These are phyloP conservation scores for Linhomoeus sp. DNA, from an alignment of 2,888 invertebrate species.

Conservation along the genomic window DNA sequence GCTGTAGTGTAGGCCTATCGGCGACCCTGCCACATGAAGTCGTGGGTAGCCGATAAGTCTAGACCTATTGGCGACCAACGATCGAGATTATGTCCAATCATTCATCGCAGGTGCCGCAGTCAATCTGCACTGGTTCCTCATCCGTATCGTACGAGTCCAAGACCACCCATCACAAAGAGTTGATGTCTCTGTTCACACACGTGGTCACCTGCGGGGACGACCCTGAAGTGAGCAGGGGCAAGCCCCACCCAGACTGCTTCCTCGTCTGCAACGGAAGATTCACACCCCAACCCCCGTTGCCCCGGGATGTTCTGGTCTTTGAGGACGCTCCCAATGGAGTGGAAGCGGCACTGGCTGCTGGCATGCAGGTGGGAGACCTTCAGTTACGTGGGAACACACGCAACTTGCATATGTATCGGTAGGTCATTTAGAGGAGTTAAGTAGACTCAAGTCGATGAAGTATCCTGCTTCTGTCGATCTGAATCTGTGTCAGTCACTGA, in stretches of 20 bases:
- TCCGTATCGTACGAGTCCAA: conserved; percentile 46
- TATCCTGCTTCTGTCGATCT: too few species aligned
- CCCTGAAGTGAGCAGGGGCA: conserved; percentile 60
- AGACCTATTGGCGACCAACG: too few species aligned
- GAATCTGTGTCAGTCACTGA: too few species aligned
- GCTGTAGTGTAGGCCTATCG: too few species aligned
- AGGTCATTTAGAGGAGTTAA: too few species aligned
- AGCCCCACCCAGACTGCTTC: conserved; percentile 74
- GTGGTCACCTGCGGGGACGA: conserved; percentile 58
- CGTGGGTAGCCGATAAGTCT: too few species aligned
- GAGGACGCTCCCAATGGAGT: conserved; percentile 84
- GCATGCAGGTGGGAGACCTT: conserved; percentile 26
- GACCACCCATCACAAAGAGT: conserved; percentile 10
- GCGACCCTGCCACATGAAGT: too few species aligned
- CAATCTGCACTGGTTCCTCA: conserved; percentile 66
- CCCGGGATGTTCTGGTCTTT: conserved; percentile 18
- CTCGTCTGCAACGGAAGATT: conserved; percentile 34
- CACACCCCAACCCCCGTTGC: conserved; percentile 8
- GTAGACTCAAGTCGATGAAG: too few species aligned
- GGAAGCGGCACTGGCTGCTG: conserved; percentile 50
- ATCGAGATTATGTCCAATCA: too few species aligned
- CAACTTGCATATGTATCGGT: too few species aligned
- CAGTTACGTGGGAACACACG: too few species aligned
- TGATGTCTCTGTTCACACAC: neutral
- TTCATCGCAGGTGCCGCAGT: conserved; percentile 63